phyloP scores from a whole-genome alignment of 1,140 invertebrate genomes.

The Bombus haemorrhoidalis region DNA sequence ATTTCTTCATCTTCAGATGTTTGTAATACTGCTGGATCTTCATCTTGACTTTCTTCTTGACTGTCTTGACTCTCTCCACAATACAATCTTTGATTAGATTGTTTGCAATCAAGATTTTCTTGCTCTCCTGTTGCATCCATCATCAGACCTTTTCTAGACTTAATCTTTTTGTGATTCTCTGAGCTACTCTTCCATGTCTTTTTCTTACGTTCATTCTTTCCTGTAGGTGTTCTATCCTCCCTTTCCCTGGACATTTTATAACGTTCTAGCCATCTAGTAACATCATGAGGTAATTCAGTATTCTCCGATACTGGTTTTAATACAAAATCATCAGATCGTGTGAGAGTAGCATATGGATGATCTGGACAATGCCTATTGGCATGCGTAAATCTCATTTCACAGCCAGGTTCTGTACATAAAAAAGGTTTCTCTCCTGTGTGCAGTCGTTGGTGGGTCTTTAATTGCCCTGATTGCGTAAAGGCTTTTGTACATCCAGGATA shows the following conservation, averaged over 20 bases:
- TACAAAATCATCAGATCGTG: constrained; percentile 84
- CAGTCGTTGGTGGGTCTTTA: constrained; percentile 92
- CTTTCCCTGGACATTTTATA: constrained; percentile 81
- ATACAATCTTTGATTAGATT: constrained; percentile 73
- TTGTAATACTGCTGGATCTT: constrained; percentile 75
- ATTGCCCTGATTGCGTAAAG: constrained; percentile 92
- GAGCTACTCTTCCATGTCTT: constrained; percentile 77
- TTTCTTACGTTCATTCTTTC: constrained; percentile 79
- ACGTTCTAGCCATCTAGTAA: constrained; percentile 84
- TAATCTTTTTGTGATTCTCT: constrained; percentile 74
- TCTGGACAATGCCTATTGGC: constrained; percentile 90
- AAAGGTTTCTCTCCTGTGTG: constrained; percentile 94
- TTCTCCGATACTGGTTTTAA: constrained; percentile 82
- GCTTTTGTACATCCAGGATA: constrained; percentile 89
- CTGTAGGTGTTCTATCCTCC: constrained; percentile 81
- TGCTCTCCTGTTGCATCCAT: constrained; percentile 79
- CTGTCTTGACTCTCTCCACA: constrained; percentile 70
- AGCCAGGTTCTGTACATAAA: constrained; percentile 87
- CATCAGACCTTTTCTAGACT: constrained; percentile 79
- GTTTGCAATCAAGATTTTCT: constrained; percentile 76
- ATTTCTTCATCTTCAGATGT: constrained; percentile 77
- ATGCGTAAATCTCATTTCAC: constrained; percentile 90
- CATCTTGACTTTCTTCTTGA: constrained; percentile 81
- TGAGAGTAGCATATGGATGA: constrained; percentile 85
- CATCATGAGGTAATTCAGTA: constrained; percentile 83